A percentile compares a stretch with the other conserved stretches of the same genome.
Conservation (phyloP, 2,113 vertebrate genomes). For the Phylloscopus whistleri region DNA sequence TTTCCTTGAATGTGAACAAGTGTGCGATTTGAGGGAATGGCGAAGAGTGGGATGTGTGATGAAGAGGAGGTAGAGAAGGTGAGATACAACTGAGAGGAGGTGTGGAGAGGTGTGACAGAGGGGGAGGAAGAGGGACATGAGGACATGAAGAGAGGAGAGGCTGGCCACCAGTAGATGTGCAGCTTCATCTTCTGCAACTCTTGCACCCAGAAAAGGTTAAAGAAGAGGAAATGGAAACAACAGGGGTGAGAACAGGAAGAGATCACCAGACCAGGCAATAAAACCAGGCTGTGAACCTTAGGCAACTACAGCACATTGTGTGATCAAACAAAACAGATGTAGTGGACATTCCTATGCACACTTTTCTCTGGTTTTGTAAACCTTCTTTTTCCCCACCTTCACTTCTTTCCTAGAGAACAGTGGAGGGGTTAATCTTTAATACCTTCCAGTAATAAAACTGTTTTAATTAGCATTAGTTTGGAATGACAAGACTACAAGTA, state of each 20-base stretch:
- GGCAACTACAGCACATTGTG: not conserved
- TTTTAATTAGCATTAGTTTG: constrained; percentile 67
- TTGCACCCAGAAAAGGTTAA: not conserved
- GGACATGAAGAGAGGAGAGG: not conserved
- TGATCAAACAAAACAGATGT: not conserved
- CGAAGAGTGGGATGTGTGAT: not conserved
- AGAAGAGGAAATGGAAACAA: not conserved
- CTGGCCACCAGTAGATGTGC: not conserved
- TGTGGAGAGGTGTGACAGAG: not conserved
- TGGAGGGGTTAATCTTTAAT: constrained; percentile 58
- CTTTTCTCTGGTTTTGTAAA: not conserved
- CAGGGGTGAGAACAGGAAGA: not conserved
- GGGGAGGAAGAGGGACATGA: not conserved
- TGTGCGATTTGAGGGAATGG: not conserved
- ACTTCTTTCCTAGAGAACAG: not conserved
- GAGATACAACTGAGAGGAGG: not conserved
- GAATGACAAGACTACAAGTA: constrained; percentile 66
- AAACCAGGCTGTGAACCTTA: not conserved
- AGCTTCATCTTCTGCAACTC: not conserved
- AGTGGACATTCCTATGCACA: not conserved
- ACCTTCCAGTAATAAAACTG: constrained; percentile 61
- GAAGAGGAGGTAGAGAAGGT: not conserved
- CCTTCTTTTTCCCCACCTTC: not conserved
- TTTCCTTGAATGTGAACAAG: not conserved
- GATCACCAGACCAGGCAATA: not conserved